Base-by-base conservation (phyloP, 2,888 invertebrate species). In the Abrostola triplasia region DNA sequence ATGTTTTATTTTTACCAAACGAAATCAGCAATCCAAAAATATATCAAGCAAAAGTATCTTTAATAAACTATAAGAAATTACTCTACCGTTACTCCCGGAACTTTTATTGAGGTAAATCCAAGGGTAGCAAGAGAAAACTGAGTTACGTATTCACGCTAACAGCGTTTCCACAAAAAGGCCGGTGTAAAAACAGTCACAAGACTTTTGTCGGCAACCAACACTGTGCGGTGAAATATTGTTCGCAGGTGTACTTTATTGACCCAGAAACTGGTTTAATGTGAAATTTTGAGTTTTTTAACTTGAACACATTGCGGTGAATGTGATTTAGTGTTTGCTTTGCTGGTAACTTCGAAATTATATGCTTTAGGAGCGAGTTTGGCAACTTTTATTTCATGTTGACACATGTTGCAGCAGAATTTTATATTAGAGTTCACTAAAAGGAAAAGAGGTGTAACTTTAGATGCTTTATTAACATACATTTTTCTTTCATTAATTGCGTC, bases 171-270 rank as follows among this genome's bases (percentile, higher is more conserved):
- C 7, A 37, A 58, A 58, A 44, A 48, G 35, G 9, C 35, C 40
- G 40, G 51, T 44, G 35, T 40, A 64, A 70, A 70, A 79, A 66
- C 67, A 73, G 59, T 77, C 63, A 49, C 59, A 76, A 71, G 54
- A 74, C 48, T 64, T 78, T 76, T 47, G 57, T 50, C 54, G 36
- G 12, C 35, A 61, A 47, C 52, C 36, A 52, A 67, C 68, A 44
- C 51, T 64, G 60, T 47, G 54, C 58, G 42, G 52, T 79, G 64
- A 79, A 73, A 70, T 77, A 79, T 76, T 36, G 70, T 59, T 36
- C 55, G 51, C 79, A 79, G 79, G 79, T 79, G 80, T 76, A 62
- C 49, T 77, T 76, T 77, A 79, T 76, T 72, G 71, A 72, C 68
- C 60, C 56, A 75, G 65, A 66, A 79, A 77, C 59, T 67, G 73